These are phyloP conservation scores for Neotoma lepida DNA, from an alignment of 2,113 vertebrate genomes.

Conservation along the genomic window DNA sequence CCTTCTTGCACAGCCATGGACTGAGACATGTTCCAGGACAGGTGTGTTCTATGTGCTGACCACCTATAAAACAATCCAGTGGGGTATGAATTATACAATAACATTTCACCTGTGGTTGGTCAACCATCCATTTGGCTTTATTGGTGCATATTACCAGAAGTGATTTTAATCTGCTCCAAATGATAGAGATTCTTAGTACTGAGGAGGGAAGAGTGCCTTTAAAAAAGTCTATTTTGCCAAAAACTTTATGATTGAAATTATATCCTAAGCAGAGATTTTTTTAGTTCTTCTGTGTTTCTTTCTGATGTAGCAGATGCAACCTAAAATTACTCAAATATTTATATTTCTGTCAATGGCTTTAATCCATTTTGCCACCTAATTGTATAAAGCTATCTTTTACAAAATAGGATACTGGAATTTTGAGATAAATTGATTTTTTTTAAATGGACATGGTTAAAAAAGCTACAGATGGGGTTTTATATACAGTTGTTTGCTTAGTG, in stretches of 20 bases:
- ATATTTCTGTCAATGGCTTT: constrained; percentile 81
- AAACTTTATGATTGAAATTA: constrained; percentile 65
- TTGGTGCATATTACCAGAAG: constrained; percentile 38
- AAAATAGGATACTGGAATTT: constrained; percentile 75
- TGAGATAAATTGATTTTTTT: constrained; percentile 81
- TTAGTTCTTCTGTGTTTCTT: constrained; percentile 51
- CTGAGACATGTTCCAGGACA: constrained; percentile 4
- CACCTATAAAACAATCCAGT: constrained; percentile 22
- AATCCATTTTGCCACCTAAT: constrained; percentile 81
- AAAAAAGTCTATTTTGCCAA: constrained; percentile 51
- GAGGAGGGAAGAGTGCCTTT: constrained; percentile 2
- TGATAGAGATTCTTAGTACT: constrained; percentile 43
- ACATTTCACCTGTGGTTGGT: background rate
- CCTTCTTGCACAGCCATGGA: background rate
- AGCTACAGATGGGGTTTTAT: constrained; percentile 86
- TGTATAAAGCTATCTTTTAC: constrained; percentile 75
- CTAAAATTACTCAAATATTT: constrained; percentile 83
- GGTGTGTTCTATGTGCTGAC: background rate
- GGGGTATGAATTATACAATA: constrained; percentile 42
- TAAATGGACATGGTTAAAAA: constrained; percentile 74
- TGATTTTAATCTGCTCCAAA: constrained; percentile 37
- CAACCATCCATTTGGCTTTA: constrained; percentile 51
- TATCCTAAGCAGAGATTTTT: constrained; percentile 56
- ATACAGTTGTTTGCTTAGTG: constrained; percentile 79
- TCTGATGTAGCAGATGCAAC: constrained; percentile 72